These are phyloP conservation scores for Drosophila affinis DNA, from an alignment of 2,888 invertebrate genomes.

Conservation along the genomic window DNA sequence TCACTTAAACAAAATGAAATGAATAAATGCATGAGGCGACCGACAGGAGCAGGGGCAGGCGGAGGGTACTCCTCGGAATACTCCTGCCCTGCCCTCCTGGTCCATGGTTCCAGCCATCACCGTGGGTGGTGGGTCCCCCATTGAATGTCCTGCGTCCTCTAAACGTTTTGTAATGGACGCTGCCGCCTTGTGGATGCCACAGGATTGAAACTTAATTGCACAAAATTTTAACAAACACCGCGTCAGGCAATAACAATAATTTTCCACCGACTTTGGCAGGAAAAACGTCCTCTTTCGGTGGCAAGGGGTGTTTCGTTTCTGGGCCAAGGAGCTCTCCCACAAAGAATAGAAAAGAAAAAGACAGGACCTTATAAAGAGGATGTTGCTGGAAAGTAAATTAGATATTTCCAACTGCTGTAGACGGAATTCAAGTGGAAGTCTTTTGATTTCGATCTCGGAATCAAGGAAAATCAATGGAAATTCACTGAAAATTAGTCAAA, in stretches of 20 bases:
- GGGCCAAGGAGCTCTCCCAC: background rate
- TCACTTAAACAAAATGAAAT: slow-evolving; percentile 62
- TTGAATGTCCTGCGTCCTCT: slow-evolving; percentile 40
- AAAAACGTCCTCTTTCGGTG: background rate
- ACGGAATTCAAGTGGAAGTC: too few relatives aligned
- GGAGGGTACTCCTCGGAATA: background rate
- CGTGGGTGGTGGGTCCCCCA: background rate
- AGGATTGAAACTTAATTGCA: slow-evolving; percentile 65
- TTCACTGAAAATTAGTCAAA: too few relatives aligned
- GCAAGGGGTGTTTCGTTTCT: background rate
- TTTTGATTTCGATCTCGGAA: too few relatives aligned
- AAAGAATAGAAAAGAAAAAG: too few relatives aligned
- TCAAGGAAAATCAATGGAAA: too few relatives aligned
- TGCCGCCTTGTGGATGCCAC: slow-evolving; percentile 12
- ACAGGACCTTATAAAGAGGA: too few relatives aligned
- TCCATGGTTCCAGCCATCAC: background rate
- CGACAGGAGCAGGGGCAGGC: background rate
- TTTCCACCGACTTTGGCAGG: slow-evolving; percentile 50
- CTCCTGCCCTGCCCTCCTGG: too few relatives aligned
- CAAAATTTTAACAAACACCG: slow-evolving; percentile 64
- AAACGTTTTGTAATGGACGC: slow-evolving; percentile 60
- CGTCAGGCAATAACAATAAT: slow-evolving; percentile 66
- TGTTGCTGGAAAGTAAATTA: too few relatives aligned
- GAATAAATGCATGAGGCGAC: slow-evolving; percentile 59
- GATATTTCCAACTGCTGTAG: too few relatives aligned